A percentile compares a stretch with the other conserved stretches of the same genome.
phyloP scores from a whole-genome alignment of 2,797 vertebrate species.

The Platalea minor region DNA sequence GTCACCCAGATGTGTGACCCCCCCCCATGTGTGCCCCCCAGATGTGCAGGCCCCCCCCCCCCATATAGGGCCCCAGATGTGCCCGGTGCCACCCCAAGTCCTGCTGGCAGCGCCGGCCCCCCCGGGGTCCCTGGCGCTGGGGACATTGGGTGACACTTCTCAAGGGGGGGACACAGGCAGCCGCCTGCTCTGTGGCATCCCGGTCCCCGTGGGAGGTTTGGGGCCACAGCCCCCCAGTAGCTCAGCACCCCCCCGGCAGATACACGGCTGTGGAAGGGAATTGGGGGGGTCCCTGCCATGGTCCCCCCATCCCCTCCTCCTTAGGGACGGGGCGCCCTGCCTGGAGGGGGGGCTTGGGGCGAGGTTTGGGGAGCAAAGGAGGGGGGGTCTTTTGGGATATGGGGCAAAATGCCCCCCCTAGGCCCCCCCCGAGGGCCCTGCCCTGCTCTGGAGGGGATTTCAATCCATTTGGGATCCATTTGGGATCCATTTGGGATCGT shows the following conservation, averaged over 20 bases:
- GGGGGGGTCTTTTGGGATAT: not conserved
- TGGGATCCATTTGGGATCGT: not conserved
- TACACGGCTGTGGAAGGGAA: not conserved
- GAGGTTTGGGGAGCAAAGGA: not conserved
- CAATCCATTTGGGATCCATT: not conserved
- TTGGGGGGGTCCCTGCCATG: rapidly evolving
- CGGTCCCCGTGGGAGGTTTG: not conserved
- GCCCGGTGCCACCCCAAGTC: not conserved
- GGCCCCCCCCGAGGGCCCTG: rapidly evolving
- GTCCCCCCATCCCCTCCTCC: not conserved
- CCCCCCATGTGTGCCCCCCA: too few relatives aligned
- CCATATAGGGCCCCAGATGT: not conserved
- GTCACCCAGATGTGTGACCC: not conserved
- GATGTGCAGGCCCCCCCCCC: too few relatives aligned
- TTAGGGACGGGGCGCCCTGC: not conserved
- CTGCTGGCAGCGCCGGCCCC: not conserved
- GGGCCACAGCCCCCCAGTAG: not conserved
- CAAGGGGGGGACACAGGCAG: not conserved
- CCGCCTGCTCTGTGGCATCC: not conserved
- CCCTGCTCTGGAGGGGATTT: not conserved
- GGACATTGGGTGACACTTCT: not conserved
- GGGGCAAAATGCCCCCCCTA: not conserved
- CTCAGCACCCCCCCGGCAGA: too few relatives aligned
- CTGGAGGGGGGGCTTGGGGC: not conserved
- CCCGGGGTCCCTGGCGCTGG: rapidly evolving